Percentiles rank a stretch among this genome's conserved stretches.
phyloP scores from a whole-genome alignment of 1,140 invertebrate genomes.

The Neodiprion fabricii region DNA sequence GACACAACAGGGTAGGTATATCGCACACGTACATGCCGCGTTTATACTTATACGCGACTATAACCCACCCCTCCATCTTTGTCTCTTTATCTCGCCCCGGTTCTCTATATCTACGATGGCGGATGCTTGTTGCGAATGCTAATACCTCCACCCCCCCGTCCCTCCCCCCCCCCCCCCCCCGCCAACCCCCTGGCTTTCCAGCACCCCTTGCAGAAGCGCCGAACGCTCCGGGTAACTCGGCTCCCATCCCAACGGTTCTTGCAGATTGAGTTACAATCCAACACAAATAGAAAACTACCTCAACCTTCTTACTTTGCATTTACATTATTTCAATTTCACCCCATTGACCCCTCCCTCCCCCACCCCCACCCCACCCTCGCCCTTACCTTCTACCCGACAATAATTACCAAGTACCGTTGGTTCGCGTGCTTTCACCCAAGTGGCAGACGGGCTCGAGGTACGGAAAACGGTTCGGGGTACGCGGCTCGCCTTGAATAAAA shows the following conservation, averaged over 20 bases:
- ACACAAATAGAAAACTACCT: conserved; percentile 40
- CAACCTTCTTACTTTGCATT: conserved; percentile 34
- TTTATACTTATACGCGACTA: too few species aligned
- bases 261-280: conserved; percentile 42
- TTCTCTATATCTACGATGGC: conserved; percentile 11
- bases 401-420: conserved; percentile 5
- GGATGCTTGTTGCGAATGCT: conserved; percentile 49
- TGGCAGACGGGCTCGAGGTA: not conserved
- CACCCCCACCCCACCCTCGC: conserved; percentile 27
- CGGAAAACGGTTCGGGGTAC: not conserved
- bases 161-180: conserved; percentile 13
- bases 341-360: conserved; percentile 35
- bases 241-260: conserved; percentile 16
- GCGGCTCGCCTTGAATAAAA: not conserved
- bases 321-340: conserved; percentile 41
- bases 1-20: too few species aligned
- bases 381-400: not conserved
- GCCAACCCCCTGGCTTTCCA: conserved; percentile 21
- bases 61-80: not conserved
- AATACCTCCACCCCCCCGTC: conserved; percentile 42
- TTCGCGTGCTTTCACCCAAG: not conserved
- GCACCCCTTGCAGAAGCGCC: not conserved
- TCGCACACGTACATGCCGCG: too few species aligned
- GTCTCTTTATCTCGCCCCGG: conserved; percentile 4
- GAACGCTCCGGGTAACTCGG: conserved; percentile 2